Base-by-base conservation (phyloP, 2,113 vertebrate genomes). In the Xiphias gladius region DNA sequence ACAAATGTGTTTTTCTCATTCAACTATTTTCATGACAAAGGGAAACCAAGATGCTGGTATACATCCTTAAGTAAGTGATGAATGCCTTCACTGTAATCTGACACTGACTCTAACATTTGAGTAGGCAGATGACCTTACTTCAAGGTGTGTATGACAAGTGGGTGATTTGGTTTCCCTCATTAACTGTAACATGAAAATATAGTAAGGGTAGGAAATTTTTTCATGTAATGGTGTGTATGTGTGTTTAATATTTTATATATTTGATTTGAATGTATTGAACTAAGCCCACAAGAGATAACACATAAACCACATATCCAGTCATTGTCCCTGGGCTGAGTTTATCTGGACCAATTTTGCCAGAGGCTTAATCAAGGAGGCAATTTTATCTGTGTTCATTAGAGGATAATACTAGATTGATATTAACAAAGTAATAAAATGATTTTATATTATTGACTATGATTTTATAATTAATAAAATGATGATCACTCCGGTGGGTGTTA, bases 381-480 rank as follows among this genome's bases (percentile, higher is more conserved):
- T 59, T 78, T 70, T 76, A 37, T 57, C 24, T 39, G 20, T 55
- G 22, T 76, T 82, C 50, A 85, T 76, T 83, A 63, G 50, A 79
- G 19, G 22, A 62, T 59, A 82, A 63, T 41, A 68, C n/a, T n/a
- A n/a, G 59, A 84, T 55, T 77, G 48, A 63, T 76, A 54, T 73
- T 69, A n/a, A n/a, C n/a, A n/a, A n/a, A n/a, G n/a, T n/a, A n/a
- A n/a, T n/a, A n/a, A n/a, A n/a, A n/a, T n/a, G n/a, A n/a, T n/a
- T n/a, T 6, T 35, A 35, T 35, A 35, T 35, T 35, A 35, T 35
- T 35, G 32, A 35, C 32, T 35, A 35, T 35, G 32, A 35, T 35
- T 35, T 35, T 35, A 35, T 6, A 35, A 35, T 35, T 35, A 82
- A 76, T 72, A 75, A 55, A 77, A 64, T 5, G 1, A 13, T 75